These are phyloP conservation scores for Armadillidium nasatum DNA, from an alignment of 1,140 invertebrate species.

Conservation along the genomic window DNA sequence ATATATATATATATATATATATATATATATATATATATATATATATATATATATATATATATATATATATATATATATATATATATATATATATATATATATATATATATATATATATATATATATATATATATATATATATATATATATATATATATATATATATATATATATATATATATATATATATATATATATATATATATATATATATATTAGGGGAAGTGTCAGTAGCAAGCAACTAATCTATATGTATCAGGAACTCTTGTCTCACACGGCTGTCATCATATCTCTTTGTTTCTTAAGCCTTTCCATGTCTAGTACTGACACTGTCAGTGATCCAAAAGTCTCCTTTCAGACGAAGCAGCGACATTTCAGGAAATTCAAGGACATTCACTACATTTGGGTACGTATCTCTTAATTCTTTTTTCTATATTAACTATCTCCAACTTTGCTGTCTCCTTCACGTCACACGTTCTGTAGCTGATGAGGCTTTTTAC, in stretches of 20 bases:
- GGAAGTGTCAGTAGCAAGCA: no score
- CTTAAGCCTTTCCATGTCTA: background rate
- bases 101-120: background rate
- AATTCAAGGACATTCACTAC: background rate
- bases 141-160: background rate
- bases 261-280: background rate
- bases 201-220: no score
- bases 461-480: background rate
- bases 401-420: no score
- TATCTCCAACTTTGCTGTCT: no score
- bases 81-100: background rate
- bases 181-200: background rate
- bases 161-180: background rate
- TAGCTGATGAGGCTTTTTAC: no score
- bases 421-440: no score
- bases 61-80: background rate
- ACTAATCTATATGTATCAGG: background rate
- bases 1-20: slow-evolving; percentile 1
- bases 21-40: background rate
- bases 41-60: background rate
- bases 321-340: no score
- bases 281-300: background rate
- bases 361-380: background rate
- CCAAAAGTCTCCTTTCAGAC: background rate
- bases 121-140: slow-evolving; percentile 21